phyloP scores from a whole-genome alignment of 2,113 vertebrate species.

The Pyrgilauda ruficollis region DNA sequence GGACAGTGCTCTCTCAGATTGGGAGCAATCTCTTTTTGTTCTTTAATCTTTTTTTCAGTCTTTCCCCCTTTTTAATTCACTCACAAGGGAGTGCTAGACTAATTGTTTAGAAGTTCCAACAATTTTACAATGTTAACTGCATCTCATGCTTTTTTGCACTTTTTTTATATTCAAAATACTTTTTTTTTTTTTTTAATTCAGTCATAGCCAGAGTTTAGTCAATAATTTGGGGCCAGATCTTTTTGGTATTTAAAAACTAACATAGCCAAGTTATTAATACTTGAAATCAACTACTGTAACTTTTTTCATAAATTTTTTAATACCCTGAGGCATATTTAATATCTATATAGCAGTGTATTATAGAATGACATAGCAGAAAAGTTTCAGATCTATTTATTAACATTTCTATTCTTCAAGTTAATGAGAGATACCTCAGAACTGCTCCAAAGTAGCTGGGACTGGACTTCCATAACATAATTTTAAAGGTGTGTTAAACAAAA shows the following conservation, averaged over 20 bases:
- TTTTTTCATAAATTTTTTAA: conserved; percentile 54
- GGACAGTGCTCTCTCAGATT: conserved; percentile 62
- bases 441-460: conserved; percentile 58
- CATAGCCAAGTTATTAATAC: conserved; percentile 49
- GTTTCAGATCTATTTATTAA: conserved; percentile 59
- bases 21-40: conserved; percentile 36
- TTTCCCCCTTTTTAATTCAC: conserved; percentile 31
- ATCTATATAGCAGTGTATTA: conserved; percentile 15
- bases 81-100: background rate
- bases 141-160: conserved; percentile 66
- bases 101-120: conserved; percentile 34
- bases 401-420: conserved; percentile 49
- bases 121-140: background rate
- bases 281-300: conserved; percentile 51
- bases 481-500: background rate
- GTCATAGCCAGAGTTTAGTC: background rate
- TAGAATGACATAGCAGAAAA: conserved; percentile 40
- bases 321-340: conserved; percentile 52
- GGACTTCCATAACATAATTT: conserved; percentile 36
- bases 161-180: conserved; percentile 16
- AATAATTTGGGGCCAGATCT: background rate
- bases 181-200: background rate
- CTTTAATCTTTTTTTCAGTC: background rate
- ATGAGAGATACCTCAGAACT: conserved; percentile 73
- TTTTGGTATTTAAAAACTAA: conserved; percentile 47